phyloP scores from a whole-genome alignment of 1,140 invertebrate genomes.

The Maconellicoccus hirsutus region DNA sequence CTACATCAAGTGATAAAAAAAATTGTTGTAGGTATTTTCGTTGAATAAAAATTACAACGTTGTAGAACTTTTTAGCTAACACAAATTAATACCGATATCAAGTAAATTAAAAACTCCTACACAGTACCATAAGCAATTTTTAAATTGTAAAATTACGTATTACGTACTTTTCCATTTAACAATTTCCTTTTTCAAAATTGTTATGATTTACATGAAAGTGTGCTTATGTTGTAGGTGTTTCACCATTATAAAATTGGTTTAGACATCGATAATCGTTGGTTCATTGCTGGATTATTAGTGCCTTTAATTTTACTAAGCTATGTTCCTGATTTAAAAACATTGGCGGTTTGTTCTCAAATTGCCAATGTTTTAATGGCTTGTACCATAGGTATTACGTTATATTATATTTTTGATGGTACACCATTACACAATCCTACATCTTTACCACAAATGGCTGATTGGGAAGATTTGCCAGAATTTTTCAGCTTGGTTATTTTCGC shows the following conservation, averaged over 20 bases:
- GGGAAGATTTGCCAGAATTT: slow-evolving; percentile 48
- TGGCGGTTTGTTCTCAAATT: slow-evolving; percentile 69
- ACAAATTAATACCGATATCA: no score
- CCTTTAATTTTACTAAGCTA: slow-evolving; percentile 61
- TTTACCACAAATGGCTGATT: slow-evolving; percentile 24
- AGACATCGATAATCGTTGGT: slow-evolving; percentile 36
- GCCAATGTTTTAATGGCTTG: slow-evolving; percentile 66
- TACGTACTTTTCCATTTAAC: no score
- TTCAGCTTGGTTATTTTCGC: slow-evolving; percentile 69
- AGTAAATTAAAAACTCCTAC: no score
- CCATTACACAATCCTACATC: slow-evolving; percentile 40
- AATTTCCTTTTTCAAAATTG: no score
- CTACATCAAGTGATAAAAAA: no score
- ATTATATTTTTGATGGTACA: slow-evolving; percentile 54
- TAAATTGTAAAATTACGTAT: no score
- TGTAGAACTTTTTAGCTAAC: no score
- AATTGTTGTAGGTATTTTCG: no score
- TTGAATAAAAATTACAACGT: no score
- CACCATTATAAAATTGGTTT: no score
- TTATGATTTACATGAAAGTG: slow-evolving; percentile 1
- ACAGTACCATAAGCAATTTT: no score
- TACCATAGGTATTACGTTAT: slow-evolving; percentile 66
- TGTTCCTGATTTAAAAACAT: slow-evolving; percentile 65
- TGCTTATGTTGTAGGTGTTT: not conserved
- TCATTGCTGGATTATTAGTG: slow-evolving; percentile 46